Evolutionary conservation across 1,140 invertebrate genomes (phyloP).

Genomic region (Ruditapes philippinarum): DNA sequence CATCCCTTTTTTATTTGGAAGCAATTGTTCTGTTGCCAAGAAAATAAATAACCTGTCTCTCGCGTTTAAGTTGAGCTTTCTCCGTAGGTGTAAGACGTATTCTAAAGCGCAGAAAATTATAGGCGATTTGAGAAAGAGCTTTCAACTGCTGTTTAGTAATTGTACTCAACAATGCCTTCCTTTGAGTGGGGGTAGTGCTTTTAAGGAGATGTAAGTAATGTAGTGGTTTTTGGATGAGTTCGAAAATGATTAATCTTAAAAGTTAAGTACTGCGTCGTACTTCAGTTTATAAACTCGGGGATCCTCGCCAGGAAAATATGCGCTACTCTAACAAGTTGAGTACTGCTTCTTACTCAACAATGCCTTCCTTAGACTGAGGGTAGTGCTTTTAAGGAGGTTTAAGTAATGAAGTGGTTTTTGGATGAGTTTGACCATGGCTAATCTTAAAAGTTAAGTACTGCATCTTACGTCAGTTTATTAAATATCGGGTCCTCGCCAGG

Average conservation of each 20-base stretch:
- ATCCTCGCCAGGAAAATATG: too few relatives aligned
- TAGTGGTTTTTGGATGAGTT: neutral
- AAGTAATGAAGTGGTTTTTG: neutral
- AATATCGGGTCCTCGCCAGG: constrained; percentile 12
- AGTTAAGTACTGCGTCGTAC: too few relatives aligned
- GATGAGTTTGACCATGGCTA: constrained; percentile 1
- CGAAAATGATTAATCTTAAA: neutral
- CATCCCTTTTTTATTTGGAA: neutral
- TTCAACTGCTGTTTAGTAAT: neutral
- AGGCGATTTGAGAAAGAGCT: neutral
- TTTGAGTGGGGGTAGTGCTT: neutral
- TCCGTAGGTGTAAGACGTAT: neutral
- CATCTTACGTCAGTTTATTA: neutral
- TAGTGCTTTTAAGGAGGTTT: neutral
- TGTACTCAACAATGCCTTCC: neutral
- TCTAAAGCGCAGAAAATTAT: neutral
- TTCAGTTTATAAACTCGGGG: too few relatives aligned
- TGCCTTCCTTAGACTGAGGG: neutral
- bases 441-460: neutral
- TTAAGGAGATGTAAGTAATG: neutral
- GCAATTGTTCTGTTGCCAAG: neutral
- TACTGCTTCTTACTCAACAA: neutral
- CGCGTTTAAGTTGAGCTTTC: neutral
- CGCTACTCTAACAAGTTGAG: too few relatives aligned
- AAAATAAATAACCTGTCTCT: neutral